These are phyloP conservation scores for Melanostoma mellinum DNA, from an alignment of 2,888 invertebrate species.

Conservation along the genomic window DNA sequence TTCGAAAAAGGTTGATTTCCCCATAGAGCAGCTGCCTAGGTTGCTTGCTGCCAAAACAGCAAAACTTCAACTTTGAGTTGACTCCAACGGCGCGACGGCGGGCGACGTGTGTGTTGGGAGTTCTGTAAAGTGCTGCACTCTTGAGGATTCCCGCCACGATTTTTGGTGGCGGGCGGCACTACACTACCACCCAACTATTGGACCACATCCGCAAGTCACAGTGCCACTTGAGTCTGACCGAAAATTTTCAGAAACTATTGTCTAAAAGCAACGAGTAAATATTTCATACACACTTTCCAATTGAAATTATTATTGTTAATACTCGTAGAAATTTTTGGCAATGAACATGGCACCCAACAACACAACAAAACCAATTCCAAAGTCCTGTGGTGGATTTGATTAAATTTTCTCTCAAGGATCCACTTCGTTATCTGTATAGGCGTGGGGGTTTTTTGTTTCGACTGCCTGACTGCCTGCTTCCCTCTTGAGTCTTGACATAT, in stretches of 20 bases:
- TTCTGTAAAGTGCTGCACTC: constrained; percentile 59
- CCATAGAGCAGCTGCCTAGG: constrained; percentile 43
- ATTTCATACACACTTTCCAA: constrained; percentile 65
- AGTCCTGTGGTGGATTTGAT: constrained; percentile 66
- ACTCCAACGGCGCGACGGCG: constrained; percentile 28
- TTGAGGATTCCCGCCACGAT: constrained; percentile 41
- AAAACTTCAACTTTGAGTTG: constrained; percentile 64
- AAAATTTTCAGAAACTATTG: constrained; percentile 35
- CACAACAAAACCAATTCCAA: background rate
- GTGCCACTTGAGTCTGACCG: too few species aligned
- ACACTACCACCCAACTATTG: background rate
- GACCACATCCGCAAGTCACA: too few species aligned
- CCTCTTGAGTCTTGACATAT: constrained; percentile 26
- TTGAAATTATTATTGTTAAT: constrained; percentile 61
- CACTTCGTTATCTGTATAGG: constrained; percentile 17
- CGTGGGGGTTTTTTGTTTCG: constrained; percentile 9
- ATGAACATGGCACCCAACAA: constrained; percentile 33
- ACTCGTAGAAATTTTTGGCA: constrained; percentile 21
- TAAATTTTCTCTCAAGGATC: constrained; percentile 44
- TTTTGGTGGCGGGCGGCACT: background rate
- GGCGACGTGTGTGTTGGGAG: constrained; percentile 45
- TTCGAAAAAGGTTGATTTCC: constrained; percentile 71
- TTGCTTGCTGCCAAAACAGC: constrained; percentile 61
- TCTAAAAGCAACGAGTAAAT: constrained; percentile 51
- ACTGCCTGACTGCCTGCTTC: background rate